Evolutionary conservation across 2,113 vertebrate genomes (phyloP).

Genomic region (Brevimyrus niger): DNA sequence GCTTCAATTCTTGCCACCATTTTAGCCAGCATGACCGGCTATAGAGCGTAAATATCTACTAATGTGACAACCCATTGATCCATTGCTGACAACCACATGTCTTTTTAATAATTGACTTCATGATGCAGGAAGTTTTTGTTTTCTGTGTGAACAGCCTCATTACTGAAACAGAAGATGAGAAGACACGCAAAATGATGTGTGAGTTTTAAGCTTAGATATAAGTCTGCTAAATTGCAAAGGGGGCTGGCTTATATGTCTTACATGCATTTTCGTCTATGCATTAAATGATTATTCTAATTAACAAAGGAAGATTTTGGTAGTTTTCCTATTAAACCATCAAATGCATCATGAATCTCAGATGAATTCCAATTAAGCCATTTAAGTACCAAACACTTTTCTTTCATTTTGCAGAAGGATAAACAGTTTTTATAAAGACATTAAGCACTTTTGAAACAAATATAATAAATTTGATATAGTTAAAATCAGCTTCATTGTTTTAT

Average conservation of each 20-base stretch:
- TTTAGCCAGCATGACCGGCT: not conserved
- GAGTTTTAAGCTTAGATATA: not conserved
- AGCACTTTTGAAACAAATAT: not conserved
- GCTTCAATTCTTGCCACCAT: not conserved
- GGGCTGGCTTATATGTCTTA: not conserved
- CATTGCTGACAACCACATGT: not conserved
- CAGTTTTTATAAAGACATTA: not conserved
- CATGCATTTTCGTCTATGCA: not conserved
- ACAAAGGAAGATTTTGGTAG: not conserved
- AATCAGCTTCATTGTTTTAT: not conserved
- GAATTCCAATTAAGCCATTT: not conserved
- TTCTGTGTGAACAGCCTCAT: not conserved
- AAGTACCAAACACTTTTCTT: not conserved
- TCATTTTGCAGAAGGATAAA: not conserved
- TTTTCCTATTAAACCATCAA: not conserved
- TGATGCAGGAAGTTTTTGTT: not conserved
- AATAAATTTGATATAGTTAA: not conserved
- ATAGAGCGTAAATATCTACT: not conserved
- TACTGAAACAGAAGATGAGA: not conserved
- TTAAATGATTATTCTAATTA: not conserved
- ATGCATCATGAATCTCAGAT: not conserved
- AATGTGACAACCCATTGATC: not conserved
- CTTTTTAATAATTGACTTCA: not conserved
- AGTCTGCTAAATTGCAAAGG: not conserved
- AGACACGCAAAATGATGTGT: not conserved